phyloP scores from a whole-genome alignment of 2,113 vertebrate species.

The Empidonax traillii region DNA sequence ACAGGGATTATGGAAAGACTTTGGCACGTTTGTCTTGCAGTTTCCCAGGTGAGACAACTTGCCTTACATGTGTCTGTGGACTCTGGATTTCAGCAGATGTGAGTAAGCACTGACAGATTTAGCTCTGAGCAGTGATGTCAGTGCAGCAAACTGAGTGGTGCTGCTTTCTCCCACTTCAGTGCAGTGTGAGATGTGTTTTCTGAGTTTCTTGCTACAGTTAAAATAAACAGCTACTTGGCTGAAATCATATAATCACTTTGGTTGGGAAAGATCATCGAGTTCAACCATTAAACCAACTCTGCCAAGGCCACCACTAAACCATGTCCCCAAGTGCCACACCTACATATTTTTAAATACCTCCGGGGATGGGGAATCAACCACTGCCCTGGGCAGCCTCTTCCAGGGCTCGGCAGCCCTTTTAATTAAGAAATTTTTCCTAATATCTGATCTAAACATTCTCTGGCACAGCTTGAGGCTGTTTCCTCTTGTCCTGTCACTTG shows the following conservation, averaged over 20 bases:
- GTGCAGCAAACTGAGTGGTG: not conserved
- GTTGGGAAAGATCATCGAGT: not conserved
- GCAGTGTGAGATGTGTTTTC: fast-evolving
- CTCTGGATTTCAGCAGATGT: not conserved
- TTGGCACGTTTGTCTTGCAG: not conserved
- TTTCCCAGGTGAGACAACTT: not conserved
- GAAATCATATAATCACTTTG: not conserved
- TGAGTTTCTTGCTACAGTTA: not conserved
- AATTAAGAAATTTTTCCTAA: not conserved
- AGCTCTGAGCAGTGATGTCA: not conserved
- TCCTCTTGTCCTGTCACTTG: not conserved
- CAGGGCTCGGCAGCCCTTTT: not conserved
- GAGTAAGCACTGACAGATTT: not conserved
- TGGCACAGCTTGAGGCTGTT: not conserved
- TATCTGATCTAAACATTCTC: not conserved
- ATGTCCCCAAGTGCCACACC: not conserved
- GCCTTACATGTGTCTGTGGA: not conserved
- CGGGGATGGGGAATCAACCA: not conserved
- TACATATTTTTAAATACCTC: not conserved
- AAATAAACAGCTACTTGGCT: not conserved
- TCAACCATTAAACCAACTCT: not conserved
- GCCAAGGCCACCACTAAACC: not conserved
- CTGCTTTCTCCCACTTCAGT: not conserved
- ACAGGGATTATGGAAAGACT: not conserved
- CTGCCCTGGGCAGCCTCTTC: not conserved